phyloP scores from a whole-genome alignment of 2,113 vertebrate genomes.

The Tragelaphus buxtoni region DNA sequence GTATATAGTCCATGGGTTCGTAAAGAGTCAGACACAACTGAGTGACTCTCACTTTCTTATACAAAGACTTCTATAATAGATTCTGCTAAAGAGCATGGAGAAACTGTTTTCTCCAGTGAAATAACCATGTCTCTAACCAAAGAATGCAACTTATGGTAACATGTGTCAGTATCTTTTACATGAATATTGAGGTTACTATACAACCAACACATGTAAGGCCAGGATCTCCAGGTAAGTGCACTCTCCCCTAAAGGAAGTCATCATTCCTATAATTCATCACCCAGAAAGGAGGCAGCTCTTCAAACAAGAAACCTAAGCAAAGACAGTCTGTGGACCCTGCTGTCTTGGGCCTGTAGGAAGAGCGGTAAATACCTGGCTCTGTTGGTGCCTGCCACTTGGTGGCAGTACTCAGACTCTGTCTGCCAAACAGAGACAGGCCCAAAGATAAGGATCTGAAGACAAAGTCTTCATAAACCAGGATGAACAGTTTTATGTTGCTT shows the following conservation, averaged over 20 bases:
- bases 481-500: constrained; percentile 50
- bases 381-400: background rate
- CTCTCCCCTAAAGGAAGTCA: background rate
- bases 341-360: background rate
- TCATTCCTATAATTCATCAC: background rate
- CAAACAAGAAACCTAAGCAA: background rate
- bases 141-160: background rate
- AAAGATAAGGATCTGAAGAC: constrained; percentile 49
- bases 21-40: background rate
- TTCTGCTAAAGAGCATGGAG: background rate
- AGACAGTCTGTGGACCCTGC: background rate
- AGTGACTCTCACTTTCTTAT: background rate
- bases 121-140: background rate
- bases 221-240: background rate
- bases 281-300: background rate
- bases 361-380: background rate
- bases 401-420: background rate
- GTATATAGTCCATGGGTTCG: background rate
- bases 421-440: constrained; percentile 34
- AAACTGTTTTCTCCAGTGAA: constrained; percentile 15
- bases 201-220: background rate
- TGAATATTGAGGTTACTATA: background rate
- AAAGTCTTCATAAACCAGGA: constrained; percentile 18
- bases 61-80: constrained; percentile 4
- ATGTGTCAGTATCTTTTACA: background rate